A percentile compares a stretch with the other conserved stretches of the same genome.
Conservation (phyloP, 2,797 vertebrate genomes). For the Heliangelus exortis region DNA sequence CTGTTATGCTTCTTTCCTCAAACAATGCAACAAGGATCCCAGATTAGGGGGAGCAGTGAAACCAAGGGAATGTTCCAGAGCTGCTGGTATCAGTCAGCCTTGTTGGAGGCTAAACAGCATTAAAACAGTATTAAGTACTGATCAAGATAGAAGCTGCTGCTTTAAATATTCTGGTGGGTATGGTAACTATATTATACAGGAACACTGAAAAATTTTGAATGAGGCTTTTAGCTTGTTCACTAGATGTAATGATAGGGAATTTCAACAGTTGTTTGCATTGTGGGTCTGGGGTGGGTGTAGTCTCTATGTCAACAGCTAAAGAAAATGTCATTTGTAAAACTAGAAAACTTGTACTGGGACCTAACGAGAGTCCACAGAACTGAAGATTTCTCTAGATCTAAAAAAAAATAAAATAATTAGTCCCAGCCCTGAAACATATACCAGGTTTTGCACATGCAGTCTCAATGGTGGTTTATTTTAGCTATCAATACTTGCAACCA, state of each 20-base stretch:
- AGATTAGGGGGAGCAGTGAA: background rate
- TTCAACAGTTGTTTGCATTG: background rate
- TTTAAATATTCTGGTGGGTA: background rate
- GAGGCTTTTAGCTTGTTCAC: background rate
- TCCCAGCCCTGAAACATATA: background rate
- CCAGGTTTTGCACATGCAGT: background rate
- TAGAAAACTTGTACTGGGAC: background rate
- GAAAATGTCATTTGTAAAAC: background rate
- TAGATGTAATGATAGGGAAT: accelerated
- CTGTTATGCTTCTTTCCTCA: background rate
- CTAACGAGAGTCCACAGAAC: background rate
- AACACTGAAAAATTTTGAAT: background rate
- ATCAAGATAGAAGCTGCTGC: background rate
- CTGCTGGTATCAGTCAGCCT: background rate
- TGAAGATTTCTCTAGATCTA: background rate
- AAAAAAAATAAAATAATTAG: background rate
- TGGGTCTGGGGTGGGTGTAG: background rate
- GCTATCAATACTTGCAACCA: background rate
- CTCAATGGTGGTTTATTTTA: background rate
- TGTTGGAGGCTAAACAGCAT: background rate
- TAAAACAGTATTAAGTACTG: background rate
- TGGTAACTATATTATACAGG: background rate
- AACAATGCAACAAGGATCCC: background rate
- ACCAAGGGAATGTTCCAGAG: background rate
- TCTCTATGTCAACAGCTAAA: background rate